Conservation (phyloP, 2,888 invertebrate species). For the Orthosia gothica region DNA sequence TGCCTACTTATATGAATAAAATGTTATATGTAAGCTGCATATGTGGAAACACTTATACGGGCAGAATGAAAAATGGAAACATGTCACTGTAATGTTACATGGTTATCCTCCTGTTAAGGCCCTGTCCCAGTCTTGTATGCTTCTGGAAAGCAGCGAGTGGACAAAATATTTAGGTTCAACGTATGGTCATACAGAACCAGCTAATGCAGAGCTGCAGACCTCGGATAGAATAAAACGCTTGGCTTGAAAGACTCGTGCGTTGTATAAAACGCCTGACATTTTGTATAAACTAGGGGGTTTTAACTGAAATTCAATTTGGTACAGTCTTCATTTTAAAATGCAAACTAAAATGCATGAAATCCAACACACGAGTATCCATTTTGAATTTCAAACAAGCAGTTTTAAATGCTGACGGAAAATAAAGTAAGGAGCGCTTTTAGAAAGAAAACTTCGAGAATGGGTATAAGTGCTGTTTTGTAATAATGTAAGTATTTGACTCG, state of each 20-base stretch:
- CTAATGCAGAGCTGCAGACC: constrained; percentile 41
- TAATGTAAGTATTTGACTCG: constrained; percentile 7
- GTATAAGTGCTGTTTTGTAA: not conserved
- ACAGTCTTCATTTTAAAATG: constrained; percentile 42
- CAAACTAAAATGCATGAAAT: constrained; percentile 39
- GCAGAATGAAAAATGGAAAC: constrained; percentile 47
- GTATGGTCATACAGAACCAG: constrained; percentile 7
- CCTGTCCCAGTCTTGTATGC: constrained; percentile 9
- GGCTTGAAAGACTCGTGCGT: constrained; percentile 20
- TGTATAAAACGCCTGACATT: constrained; percentile 49
- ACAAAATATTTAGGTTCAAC: constrained; percentile 19
- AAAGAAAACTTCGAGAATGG: not conserved
- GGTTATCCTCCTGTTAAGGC: constrained; percentile 27
- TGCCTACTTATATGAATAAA: constrained; percentile 10
- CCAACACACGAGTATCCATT: constrained; percentile 13
- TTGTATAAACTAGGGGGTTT: constrained; percentile 20
- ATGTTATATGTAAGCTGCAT: constrained; percentile 33
- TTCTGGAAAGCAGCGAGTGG: constrained; percentile 1
- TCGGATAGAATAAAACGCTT: constrained; percentile 7
- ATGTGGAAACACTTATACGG: constrained; percentile 20
- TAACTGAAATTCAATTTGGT: constrained; percentile 42
- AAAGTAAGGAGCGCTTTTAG: constrained; percentile 7
- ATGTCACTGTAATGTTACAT: constrained; percentile 24
- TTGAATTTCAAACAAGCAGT: constrained; percentile 42
- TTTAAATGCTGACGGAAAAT: constrained; percentile 41